These are phyloP conservation scores for Teleogryllus occipitalis DNA, from an alignment of 1,140 invertebrate species.

Conservation along the genomic window DNA sequence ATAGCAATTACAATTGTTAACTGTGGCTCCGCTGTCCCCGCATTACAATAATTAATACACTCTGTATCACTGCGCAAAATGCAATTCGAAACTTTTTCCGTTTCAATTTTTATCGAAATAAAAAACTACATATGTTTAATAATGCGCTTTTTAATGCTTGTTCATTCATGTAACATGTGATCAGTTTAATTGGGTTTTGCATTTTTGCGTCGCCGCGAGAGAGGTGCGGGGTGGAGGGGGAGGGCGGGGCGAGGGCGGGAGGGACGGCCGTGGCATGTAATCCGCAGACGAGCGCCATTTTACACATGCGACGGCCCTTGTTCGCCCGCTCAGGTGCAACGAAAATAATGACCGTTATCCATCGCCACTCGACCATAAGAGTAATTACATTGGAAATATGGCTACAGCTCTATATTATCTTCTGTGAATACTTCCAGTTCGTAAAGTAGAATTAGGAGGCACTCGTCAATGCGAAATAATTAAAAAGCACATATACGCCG, in stretches of 20 bases:
- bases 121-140: conserved; percentile 6
- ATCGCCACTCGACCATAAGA: too few species aligned
- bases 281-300: not conserved
- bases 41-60: conserved; percentile 6
- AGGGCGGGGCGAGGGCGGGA: too few species aligned
- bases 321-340: too few species aligned
- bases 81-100: conserved; percentile 2
- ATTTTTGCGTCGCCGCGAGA: not conserved
- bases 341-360: too few species aligned
- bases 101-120: conserved; percentile 6
- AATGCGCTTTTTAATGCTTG: conserved; percentile 1
- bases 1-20: conserved; percentile 6
- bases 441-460: too few species aligned
- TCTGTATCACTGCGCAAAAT: not conserved
- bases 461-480: too few species aligned
- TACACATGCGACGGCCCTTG: not conserved
- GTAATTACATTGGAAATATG: too few species aligned
- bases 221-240: not conserved
- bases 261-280: not conserved
- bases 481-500: too few species aligned
- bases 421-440: too few species aligned
- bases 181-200: conserved; percentile 1
- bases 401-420: too few species aligned
- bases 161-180: conserved; percentile 1
- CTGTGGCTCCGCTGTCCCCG: not conserved